phyloP scores from a whole-genome alignment of 2,888 invertebrate species.

The Lycophotia porphyrea region DNA sequence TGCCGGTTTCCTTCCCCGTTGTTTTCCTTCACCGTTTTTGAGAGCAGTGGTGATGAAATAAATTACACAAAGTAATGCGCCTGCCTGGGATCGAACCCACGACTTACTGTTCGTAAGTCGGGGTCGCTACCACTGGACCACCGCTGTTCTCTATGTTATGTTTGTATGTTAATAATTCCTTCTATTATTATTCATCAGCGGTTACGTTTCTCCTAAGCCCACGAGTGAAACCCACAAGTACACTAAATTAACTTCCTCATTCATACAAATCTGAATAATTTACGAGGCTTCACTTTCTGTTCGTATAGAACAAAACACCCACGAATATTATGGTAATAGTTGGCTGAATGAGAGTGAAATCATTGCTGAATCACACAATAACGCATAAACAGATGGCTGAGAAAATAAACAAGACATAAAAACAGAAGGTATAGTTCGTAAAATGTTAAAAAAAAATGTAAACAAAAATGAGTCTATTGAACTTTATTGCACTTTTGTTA shows the following conservation, averaged over 20 bases:
- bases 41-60: too few relatives aligned
- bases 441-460: too few relatives aligned
- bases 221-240: slow-evolving; percentile 24
- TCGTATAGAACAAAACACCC: slow-evolving; percentile 55
- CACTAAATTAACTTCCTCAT: slow-evolving; percentile 43
- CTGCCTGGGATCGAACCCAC: too few relatives aligned
- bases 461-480: too few relatives aligned
- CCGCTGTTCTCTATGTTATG: too few relatives aligned
- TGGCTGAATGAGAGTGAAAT: slow-evolving; percentile 65
- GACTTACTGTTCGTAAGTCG: too few relatives aligned
- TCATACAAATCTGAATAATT: slow-evolving; percentile 43
- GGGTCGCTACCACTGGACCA: too few relatives aligned
- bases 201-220: slow-evolving; percentile 4
- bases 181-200: slow-evolving; percentile 16
- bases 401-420: slow-evolving; percentile 1
- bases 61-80: too few relatives aligned
- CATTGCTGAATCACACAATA: slow-evolving; percentile 61
- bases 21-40: too few relatives aligned
- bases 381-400: slow-evolving; percentile 51
- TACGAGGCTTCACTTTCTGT: slow-evolving; percentile 53
- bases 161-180: slow-evolving; percentile 14
- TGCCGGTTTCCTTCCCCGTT: too few relatives aligned
- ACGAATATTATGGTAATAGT: slow-evolving; percentile 64
- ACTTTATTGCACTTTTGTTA: too few relatives aligned
- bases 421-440: slow-evolving; percentile 32